A percentile compares a stretch with the other conserved stretches of the same genome.
Conservation (phyloP, 1,140 invertebrate species). For the Drosophila ambigua region DNA sequence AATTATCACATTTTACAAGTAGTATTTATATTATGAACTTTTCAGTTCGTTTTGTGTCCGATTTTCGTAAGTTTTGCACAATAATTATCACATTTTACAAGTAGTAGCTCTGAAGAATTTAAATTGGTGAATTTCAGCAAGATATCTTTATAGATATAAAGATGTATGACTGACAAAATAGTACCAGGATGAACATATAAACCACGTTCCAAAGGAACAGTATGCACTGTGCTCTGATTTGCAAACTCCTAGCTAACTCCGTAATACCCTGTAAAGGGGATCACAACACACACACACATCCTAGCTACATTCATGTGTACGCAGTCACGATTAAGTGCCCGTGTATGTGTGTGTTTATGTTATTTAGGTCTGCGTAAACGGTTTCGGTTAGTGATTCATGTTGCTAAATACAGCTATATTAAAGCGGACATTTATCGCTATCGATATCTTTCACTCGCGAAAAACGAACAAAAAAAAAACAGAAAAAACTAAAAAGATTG, state of each 20-base stretch:
- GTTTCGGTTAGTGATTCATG: conserved; percentile 56
- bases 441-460: conserved; percentile 49
- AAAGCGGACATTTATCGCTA: conserved; percentile 36
- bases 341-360: conserved; percentile 28
- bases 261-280: background rate
- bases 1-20: too few species aligned
- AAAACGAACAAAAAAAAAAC: conserved; percentile 23
- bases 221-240: background rate
- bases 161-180: background rate
- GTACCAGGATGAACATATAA: too few species aligned
- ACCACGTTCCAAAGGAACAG: too few species aligned
- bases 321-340: conserved; percentile 42
- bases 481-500: conserved; percentile 31
- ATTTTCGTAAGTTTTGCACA: too few species aligned
- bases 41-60: too few species aligned
- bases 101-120: too few species aligned
- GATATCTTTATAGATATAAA: too few species aligned
- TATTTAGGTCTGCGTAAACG: conserved; percentile 49
- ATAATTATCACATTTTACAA: too few species aligned
- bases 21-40: too few species aligned
- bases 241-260: too few species aligned
- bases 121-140: too few species aligned
- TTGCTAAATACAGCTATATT: conserved; percentile 50
- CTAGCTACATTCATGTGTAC: background rate
- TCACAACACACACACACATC: too few species aligned